phyloP scores from a whole-genome alignment of 2,113 vertebrate species.

The Pholis gunnellus region DNA sequence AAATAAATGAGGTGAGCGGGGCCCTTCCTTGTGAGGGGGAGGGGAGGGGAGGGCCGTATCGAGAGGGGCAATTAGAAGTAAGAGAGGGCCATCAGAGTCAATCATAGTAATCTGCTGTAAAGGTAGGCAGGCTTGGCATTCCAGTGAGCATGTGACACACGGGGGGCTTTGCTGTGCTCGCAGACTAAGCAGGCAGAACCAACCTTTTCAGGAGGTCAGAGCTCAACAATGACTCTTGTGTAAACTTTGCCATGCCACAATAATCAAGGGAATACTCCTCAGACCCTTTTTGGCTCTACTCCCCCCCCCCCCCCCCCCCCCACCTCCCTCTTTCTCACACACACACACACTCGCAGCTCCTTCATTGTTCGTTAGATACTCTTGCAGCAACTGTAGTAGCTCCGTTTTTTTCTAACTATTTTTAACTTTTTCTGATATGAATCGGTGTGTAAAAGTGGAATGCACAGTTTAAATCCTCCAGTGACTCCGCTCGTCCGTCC shows the following conservation, averaged over 20 bases:
- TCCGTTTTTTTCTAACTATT: neutral
- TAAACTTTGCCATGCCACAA: constrained; percentile 80
- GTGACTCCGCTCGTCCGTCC: constrained; percentile 3
- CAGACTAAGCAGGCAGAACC: constrained; percentile 77
- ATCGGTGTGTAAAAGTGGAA: neutral
- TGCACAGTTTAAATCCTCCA: neutral
- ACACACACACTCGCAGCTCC: neutral
- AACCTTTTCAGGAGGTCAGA: constrained; percentile 74
- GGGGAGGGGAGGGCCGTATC: constrained; percentile 22
- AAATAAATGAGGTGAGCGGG: neutral
- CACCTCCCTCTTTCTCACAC: constrained; percentile 1
- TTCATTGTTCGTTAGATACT: constrained; percentile 3
- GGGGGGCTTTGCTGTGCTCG: constrained; percentile 64
- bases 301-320: constrained; percentile 14
- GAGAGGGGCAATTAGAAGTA: constrained; percentile 76
- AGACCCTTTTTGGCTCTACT: constrained; percentile 14
- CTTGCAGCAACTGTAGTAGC: neutral
- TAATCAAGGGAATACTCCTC: constrained; percentile 73
- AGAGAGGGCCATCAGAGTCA: constrained; percentile 73
- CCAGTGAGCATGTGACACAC: constrained; percentile 80
- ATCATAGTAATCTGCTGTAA: constrained; percentile 80
- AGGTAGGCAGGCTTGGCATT: constrained; percentile 80
- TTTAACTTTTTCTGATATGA: neutral
- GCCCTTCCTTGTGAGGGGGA: constrained; percentile 9
- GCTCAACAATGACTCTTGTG: constrained; percentile 81